Conservation (phyloP, 2,888 invertebrate species). For the Anoncus sp. region DNA sequence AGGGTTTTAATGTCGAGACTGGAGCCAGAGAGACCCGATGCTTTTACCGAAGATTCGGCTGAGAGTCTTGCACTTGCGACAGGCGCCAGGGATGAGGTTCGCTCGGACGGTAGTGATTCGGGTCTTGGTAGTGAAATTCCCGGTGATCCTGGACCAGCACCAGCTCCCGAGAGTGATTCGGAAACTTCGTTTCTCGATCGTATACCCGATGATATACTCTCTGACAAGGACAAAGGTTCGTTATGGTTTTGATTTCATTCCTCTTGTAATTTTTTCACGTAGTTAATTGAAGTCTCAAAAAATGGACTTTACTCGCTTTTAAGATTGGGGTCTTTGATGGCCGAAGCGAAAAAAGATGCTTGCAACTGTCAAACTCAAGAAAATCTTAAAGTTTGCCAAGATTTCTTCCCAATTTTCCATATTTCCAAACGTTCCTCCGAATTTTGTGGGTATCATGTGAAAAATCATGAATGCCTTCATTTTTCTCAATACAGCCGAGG, state of each 20-base stretch:
- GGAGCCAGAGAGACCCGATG: conserved; percentile 77
- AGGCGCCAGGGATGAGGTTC: conserved; percentile 80
- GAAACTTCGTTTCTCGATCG: conserved; percentile 84
- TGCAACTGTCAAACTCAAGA: no score
- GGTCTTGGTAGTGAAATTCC: conserved; percentile 91
- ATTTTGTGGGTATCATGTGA: no score
- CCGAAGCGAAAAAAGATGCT: no score
- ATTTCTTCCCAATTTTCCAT: no score
- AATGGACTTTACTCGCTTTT: no score
- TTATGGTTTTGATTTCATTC: background rate
- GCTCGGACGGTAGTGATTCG: conserved; percentile 94
- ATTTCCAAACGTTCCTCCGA: no score
- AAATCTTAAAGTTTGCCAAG: no score
- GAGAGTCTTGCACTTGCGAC: conserved; percentile 79
- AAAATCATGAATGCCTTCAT: no score
- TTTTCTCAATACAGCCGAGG: no score
- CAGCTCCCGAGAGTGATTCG: conserved; percentile 83
- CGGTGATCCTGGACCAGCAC: conserved; percentile 84
- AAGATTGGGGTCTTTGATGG: no score
- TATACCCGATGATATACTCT: conserved; percentile 81
- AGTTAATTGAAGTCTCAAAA: no score
- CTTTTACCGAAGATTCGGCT: conserved; percentile 81
- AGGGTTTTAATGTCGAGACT: conserved; percentile 75
- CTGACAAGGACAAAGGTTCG: conserved; percentile 80
- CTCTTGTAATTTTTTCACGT: background rate